Evolutionary conservation across 2,113 vertebrate genomes (phyloP).

Genomic region (Sinocyclocheilus rhinocerous): DNA sequence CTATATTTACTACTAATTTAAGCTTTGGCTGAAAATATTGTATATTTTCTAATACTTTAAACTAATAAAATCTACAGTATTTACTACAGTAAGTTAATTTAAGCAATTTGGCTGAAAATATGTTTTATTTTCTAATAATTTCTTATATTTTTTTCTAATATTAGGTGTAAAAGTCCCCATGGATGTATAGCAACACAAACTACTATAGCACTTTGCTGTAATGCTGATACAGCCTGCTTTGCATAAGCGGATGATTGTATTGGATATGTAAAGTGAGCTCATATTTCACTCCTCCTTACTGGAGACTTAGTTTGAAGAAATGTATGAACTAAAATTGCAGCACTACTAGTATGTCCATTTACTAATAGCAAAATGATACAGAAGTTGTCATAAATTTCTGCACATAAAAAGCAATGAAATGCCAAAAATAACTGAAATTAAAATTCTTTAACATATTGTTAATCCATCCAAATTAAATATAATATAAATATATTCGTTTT

Average conservation of each 20-base stretch:
- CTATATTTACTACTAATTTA: neutral
- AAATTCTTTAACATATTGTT: neutral
- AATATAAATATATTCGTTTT: neutral
- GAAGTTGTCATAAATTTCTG: neutral
- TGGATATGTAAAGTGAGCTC: neutral
- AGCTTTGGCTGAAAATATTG: too few relatives aligned
- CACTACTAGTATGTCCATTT: neutral
- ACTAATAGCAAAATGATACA: neutral
- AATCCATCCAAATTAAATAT: neutral
- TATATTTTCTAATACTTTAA: neutral
- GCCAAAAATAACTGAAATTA: neutral
- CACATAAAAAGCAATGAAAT: neutral
- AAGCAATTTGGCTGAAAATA: neutral
- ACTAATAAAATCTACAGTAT: neutral
- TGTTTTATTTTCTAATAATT: neutral
- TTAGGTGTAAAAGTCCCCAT: neutral
- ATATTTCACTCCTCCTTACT: neutral
- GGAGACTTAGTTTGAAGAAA: neutral
- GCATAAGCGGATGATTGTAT: neutral
- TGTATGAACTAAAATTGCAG: neutral
- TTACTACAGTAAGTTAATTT: neutral
- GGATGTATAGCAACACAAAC: neutral
- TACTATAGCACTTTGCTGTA: neutral
- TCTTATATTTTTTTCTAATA: neutral
- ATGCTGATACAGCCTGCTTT: neutral